Conservation (phyloP, 2,113 vertebrate genomes). For the Ascaphus truei region DNA sequence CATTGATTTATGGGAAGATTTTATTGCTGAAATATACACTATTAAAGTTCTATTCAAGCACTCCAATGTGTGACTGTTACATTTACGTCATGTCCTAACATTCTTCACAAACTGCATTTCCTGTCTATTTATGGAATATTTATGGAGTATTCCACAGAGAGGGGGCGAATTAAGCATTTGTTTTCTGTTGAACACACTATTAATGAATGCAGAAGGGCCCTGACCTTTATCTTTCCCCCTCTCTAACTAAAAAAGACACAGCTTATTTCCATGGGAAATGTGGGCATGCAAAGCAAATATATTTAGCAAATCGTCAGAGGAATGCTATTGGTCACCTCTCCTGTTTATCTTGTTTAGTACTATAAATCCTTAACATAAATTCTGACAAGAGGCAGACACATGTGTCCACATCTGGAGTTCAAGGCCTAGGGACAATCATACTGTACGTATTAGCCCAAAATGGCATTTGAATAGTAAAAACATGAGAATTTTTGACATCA, state of each 20-base stretch:
- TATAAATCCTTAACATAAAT: not conserved
- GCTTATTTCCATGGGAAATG: not conserved
- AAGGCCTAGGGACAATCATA: no score
- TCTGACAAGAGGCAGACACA: not conserved
- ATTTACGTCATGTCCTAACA: not conserved
- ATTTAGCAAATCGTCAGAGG: not conserved
- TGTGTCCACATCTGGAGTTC: not conserved
- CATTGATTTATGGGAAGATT: no score
- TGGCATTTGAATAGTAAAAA: no score
- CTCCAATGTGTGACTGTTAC: no score
- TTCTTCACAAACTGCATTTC: constrained; percentile 6
- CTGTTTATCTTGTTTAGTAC: not conserved
- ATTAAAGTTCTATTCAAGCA: no score
- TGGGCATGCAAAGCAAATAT: not conserved
- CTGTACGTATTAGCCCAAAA: no score
- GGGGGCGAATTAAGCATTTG: not conserved
- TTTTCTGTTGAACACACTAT: not conserved
- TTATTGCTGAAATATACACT: no score
- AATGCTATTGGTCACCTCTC: not conserved
- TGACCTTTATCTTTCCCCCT: not conserved
- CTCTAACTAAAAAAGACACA: not conserved
- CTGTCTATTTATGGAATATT: no score
- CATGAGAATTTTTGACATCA: no score
- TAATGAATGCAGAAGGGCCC: not conserved
- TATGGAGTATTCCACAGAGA: not conserved